A percentile compares a stretch with the other conserved stretches of the same genome.
These are phyloP conservation scores for Psittacula derbiana DNA, from an alignment of 2,797 vertebrate species.

Conservation along the genomic window DNA sequence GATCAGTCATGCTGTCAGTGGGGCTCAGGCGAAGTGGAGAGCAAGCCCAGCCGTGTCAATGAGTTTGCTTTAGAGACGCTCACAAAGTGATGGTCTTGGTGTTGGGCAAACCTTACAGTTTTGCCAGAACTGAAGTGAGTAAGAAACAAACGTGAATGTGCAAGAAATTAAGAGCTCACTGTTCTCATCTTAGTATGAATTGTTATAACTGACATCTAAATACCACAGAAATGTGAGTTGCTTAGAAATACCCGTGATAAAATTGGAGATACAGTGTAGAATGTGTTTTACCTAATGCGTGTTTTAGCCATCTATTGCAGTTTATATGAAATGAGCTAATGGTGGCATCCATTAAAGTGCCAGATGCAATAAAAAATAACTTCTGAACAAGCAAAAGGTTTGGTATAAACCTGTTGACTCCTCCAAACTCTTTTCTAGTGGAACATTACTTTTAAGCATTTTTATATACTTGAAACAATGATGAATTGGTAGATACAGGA, in stretches of 20 bases:
- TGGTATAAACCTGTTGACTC: neutral
- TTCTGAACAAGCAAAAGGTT: rapidly evolving
- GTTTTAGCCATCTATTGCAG: neutral
- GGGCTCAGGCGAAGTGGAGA: neutral
- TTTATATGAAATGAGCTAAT: neutral
- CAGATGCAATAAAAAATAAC: neutral
- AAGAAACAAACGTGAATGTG: neutral
- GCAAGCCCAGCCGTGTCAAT: rapidly evolving
- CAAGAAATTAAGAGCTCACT: neutral
- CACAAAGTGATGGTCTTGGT: neutral
- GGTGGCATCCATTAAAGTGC: neutral
- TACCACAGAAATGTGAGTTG: neutral
- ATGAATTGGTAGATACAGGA: neutral
- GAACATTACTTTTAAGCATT: neutral
- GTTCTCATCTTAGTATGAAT: neutral
- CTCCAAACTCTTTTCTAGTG: neutral
- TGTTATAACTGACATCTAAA: neutral
- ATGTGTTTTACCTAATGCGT: neutral
- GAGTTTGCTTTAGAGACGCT: neutral
- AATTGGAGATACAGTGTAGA: neutral
- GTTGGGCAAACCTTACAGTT: neutral
- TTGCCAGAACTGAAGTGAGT: neutral
- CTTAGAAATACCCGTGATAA: neutral
- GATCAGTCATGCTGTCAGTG: conserved; percentile 46
- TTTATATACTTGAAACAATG: neutral